Evolutionary conservation across 2,797 vertebrate species (phyloP).

Genomic region (Otolemur crassicaudatus): DNA sequence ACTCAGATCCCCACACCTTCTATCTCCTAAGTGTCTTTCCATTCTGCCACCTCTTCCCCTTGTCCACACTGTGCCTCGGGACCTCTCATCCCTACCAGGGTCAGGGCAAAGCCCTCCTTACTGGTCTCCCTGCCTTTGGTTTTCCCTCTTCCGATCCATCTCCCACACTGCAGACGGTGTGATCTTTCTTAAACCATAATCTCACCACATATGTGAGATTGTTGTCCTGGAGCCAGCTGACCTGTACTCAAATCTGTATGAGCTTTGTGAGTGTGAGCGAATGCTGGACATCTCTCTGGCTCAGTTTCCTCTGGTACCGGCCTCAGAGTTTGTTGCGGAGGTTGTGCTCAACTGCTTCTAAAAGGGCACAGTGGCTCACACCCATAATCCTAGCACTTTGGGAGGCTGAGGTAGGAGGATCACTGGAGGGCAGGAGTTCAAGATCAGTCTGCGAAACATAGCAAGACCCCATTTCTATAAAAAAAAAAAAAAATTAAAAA

Average conservation of each 20-base stretch:
- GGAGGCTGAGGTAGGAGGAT: not conserved
- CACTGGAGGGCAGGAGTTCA: not conserved
- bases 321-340: not conserved
- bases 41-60: not conserved
- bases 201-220: not conserved
- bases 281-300: not conserved
- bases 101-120: not conserved
- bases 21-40: not conserved
- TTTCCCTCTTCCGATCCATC: not conserved
- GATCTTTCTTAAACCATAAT: not conserved
- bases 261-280: not conserved
- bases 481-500: not conserved
- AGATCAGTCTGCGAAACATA: not conserved
- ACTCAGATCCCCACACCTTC: not conserved
- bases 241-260: not conserved
- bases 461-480: not conserved
- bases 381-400: not conserved
- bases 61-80: too few relatives aligned
- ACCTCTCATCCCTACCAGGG: not conserved
- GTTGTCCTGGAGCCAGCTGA: not conserved
- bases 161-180: not conserved
- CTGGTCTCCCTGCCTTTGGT: not conserved
- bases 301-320: not conserved
- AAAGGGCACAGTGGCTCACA: not conserved
- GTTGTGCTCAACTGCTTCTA: not conserved